These are phyloP conservation scores for Polyploca ridens DNA, from an alignment of 2,888 invertebrate genomes.

Conservation along the genomic window DNA sequence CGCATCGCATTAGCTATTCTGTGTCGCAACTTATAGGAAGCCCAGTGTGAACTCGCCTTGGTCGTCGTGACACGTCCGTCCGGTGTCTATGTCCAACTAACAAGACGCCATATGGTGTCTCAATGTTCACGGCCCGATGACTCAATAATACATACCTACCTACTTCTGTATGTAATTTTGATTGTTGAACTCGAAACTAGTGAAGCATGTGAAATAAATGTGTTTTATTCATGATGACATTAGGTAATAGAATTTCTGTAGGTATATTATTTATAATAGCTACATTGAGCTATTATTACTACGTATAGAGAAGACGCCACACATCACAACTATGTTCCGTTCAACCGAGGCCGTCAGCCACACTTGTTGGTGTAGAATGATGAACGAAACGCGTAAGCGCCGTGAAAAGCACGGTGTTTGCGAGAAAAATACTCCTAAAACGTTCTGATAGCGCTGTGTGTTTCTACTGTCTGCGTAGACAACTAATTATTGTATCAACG, in stretches of 20 bases:
- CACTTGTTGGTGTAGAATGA: too few relatives aligned
- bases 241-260: constrained; percentile 17
- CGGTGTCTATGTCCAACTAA: constrained; percentile 59
- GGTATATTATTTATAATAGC: too few relatives aligned
- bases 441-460: too few relatives aligned
- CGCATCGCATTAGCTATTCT: background rate
- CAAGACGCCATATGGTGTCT: constrained; percentile 70
- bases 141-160: constrained; percentile 48
- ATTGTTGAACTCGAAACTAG: constrained; percentile 40
- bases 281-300: background rate
- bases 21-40: constrained; percentile 3
- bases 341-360: too few relatives aligned
- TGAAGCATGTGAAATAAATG: constrained; percentile 47
- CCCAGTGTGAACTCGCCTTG: constrained; percentile 46
- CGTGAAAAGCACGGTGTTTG: too few relatives aligned
- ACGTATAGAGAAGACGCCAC: too few relatives aligned
- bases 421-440: too few relatives aligned
- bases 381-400: too few relatives aligned
- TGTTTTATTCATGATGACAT: constrained; percentile 40
- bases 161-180: constrained; percentile 40
- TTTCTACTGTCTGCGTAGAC: too few relatives aligned
- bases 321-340: too few relatives aligned
- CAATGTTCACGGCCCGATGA: constrained; percentile 57
- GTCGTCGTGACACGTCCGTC: constrained; percentile 51
- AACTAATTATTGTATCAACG: too few relatives aligned